Percentiles rank a stretch among this genome's conserved stretches.
phyloP scores from a whole-genome alignment of 1,140 invertebrate species.

The Thrips palmi region DNA sequence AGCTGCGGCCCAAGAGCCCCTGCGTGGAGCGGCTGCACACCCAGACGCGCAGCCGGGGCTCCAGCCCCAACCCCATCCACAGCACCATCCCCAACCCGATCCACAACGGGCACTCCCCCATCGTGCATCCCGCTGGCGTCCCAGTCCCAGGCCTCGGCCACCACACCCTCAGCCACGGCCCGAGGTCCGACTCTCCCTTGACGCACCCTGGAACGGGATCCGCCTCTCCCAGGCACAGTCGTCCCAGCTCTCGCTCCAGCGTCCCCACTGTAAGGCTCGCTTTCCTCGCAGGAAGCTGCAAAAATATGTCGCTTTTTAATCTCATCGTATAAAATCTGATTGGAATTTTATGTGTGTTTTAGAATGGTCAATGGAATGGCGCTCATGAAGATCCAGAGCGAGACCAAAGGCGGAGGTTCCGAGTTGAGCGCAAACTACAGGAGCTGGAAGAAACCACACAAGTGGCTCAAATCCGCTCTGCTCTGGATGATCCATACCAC shows the following conservation, averaged over 20 bases:
- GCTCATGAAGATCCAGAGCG: conserved; percentile 27
- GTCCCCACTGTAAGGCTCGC: conserved; percentile 17
- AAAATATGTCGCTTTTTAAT: no score
- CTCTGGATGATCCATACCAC: conserved; percentile 31
- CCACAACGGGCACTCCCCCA: no score
- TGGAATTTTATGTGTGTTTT: no score
- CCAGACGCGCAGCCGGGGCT: conserved; percentile 6
- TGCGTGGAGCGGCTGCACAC: conserved; percentile 14
- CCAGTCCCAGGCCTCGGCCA: conserved; percentile 12
- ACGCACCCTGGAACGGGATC: no score
- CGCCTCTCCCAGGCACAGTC: conserved; percentile 23
- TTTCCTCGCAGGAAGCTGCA: conserved; percentile 1
- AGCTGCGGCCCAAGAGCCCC: conserved; percentile 22
- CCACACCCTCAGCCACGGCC: no score
- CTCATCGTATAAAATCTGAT: no score
- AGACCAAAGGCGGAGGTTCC: conserved; percentile 55
- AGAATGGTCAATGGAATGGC: conserved; percentile 11
- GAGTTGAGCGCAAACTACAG: conserved; percentile 69
- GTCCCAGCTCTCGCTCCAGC: conserved; percentile 22
- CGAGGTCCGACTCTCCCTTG: no score
- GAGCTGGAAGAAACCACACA: conserved; percentile 39
- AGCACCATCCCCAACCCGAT: no score
- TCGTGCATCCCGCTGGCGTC: no score
- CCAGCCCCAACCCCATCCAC: conserved; percentile 8
- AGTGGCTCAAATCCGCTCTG: conserved; percentile 26